A percentile compares a stretch with the other conserved stretches of the same genome.
These are phyloP conservation scores for Heliconius hortense DNA, from an alignment of 2,888 invertebrate genomes.

Conservation along the genomic window DNA sequence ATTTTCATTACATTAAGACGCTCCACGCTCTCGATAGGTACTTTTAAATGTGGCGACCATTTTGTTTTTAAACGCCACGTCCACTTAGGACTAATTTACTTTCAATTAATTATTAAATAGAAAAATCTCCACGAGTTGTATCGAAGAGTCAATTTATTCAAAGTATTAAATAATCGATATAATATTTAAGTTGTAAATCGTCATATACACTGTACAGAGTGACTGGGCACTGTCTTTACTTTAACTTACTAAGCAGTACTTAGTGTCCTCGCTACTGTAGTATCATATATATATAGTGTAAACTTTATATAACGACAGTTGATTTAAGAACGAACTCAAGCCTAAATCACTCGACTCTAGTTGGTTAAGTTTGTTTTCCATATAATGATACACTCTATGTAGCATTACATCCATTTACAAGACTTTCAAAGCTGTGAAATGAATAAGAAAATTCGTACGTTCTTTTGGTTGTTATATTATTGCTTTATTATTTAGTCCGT, in stretches of 20 bases:
- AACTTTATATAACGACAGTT: background rate
- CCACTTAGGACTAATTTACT: slow-evolving; percentile 21
- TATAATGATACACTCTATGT: background rate
- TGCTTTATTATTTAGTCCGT: too few species aligned
- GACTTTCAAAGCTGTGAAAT: too few species aligned
- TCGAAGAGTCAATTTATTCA: slow-evolving; percentile 18
- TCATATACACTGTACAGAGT: slow-evolving; percentile 66
- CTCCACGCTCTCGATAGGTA: slow-evolving; percentile 42
- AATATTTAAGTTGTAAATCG: slow-evolving; percentile 47
- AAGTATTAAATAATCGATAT: slow-evolving; percentile 7
- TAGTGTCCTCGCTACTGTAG: slow-evolving; percentile 17
- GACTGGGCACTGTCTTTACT: slow-evolving; percentile 29
- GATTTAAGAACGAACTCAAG: background rate
- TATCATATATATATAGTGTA: background rate
- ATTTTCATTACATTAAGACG: slow-evolving; percentile 48
- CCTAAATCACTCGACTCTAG: background rate
- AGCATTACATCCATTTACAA: background rate
- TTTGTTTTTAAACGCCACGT: slow-evolving; percentile 18
- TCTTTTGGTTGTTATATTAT: too few species aligned
- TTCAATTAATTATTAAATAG: slow-evolving; percentile 17
- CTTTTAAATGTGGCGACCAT: slow-evolving; percentile 30
- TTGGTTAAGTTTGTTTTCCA: background rate
- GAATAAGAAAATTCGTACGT: too few species aligned
- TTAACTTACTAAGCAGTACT: slow-evolving; percentile 16
- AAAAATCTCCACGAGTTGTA: slow-evolving; percentile 7